These are phyloP conservation scores for Spheniscus humboldti DNA, from an alignment of 2,797 vertebrate genomes.

Conservation along the genomic window DNA sequence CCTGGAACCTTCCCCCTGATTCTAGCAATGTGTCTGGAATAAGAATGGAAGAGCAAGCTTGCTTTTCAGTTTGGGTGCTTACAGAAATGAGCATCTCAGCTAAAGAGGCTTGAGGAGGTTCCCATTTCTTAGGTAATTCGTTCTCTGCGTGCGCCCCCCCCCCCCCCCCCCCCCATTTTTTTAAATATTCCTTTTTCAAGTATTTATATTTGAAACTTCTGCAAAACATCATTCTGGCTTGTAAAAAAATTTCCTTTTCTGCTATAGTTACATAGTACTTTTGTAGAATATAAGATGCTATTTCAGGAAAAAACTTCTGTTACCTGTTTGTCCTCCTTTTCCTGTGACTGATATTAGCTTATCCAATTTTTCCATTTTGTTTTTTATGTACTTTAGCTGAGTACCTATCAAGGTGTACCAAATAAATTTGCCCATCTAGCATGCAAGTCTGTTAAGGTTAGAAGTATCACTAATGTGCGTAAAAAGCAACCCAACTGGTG, in stretches of 20 bases:
- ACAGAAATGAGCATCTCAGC: not conserved
- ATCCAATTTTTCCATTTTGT: fast-evolving
- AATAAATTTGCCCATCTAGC: not conserved
- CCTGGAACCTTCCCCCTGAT: not conserved
- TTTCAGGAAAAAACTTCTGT: not conserved
- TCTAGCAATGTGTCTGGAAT: not conserved
- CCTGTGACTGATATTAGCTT: not conserved
- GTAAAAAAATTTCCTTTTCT: not conserved
- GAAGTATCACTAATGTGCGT: not conserved
- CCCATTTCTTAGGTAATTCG: not conserved
- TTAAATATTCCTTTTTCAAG: not conserved
- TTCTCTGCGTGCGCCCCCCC: not conserved
- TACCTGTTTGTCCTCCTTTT: not conserved
- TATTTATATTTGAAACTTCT: not conserved
- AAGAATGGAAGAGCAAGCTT: not conserved
- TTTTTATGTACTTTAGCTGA: not conserved
- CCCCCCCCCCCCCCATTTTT: not conserved
- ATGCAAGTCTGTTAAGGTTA: not conserved
- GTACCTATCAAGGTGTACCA: not conserved
- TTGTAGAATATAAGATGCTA: not conserved
- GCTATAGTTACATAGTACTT: fast-evolving
- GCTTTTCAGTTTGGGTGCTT: not conserved
- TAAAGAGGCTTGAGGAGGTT: not conserved
- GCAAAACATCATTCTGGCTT: not conserved
- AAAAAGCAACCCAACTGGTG: fast-evolving